phyloP scores from a whole-genome alignment of 2,113 vertebrate genomes.

The Cryptotis parvus region DNA sequence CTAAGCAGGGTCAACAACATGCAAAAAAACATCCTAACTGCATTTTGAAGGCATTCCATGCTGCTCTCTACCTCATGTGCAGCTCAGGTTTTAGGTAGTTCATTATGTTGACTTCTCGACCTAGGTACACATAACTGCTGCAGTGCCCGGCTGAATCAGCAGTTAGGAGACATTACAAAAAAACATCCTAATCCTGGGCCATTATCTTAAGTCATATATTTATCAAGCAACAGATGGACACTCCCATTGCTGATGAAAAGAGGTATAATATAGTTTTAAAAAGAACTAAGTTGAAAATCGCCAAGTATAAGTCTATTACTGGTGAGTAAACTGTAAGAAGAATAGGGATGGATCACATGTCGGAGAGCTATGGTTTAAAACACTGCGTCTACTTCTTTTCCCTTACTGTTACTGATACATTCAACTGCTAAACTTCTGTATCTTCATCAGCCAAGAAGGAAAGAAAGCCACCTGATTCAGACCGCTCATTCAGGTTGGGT shows the following conservation, averaged over 20 bases:
- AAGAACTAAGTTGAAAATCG: background rate
- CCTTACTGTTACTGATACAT: background rate
- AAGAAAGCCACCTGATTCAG: background rate
- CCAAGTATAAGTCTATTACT: background rate
- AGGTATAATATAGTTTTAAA: background rate
- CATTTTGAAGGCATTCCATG: too few relatives aligned
- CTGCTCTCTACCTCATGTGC: too few relatives aligned
- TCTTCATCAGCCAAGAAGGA: background rate
- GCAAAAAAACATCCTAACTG: too few relatives aligned
- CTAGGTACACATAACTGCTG: too few relatives aligned
- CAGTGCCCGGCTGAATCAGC: too few relatives aligned
- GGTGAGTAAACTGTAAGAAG: background rate
- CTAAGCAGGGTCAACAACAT: too few relatives aligned
- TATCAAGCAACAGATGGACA: conserved; percentile 26
- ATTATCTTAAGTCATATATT: background rate
- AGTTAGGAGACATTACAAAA: too few relatives aligned
- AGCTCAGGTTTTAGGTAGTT: too few relatives aligned
- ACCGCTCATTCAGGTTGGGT: background rate
- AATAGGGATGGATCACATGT: background rate
- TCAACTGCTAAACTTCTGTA: background rate
- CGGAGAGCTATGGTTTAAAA: background rate
- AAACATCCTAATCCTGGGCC: too few relatives aligned
- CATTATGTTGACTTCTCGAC: too few relatives aligned
- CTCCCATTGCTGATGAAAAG: background rate
- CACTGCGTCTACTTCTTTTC: too few relatives aligned